A percentile compares a stretch with the other conserved stretches of the same genome.
Evolutionary conservation across 2,888 invertebrate species (phyloP).

Genomic region (Rhorus exstirpatorius): DNA sequence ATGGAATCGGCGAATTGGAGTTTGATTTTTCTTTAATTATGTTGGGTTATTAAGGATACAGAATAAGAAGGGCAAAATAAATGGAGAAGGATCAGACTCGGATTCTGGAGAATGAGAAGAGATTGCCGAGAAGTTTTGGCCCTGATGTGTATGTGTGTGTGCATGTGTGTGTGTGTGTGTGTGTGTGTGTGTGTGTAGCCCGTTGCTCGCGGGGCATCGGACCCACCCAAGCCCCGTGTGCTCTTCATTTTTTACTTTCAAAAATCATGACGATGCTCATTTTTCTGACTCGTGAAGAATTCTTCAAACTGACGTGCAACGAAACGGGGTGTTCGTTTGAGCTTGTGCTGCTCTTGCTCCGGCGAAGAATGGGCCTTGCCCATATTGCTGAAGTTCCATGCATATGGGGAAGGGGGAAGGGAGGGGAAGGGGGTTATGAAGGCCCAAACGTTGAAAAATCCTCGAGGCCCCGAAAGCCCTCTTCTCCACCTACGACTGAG

Average conservation of each 20-base stretch:
- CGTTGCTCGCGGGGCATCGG: constrained; percentile 62
- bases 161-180: neutral
- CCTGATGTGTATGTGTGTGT: constrained; percentile 21
- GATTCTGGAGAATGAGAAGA: constrained; percentile 61
- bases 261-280: constrained; percentile 86
- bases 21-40: constrained; percentile 44
- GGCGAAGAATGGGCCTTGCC: constrained; percentile 64
- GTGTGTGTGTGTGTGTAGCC: neutral
- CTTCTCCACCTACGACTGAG: constrained; percentile 77
- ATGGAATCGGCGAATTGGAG: constrained; percentile 51
- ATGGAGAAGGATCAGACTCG: constrained; percentile 27
- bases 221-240: constrained; percentile 65
- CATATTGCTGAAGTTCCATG: constrained; percentile 41
- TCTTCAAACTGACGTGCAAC: constrained; percentile 85
- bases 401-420: constrained; percentile 31
- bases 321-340: constrained; percentile 77
- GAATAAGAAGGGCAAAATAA: constrained; percentile 20
- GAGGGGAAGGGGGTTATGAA: neutral
- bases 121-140: constrained; percentile 56
- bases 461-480: constrained; percentile 76
- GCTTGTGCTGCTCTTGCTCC: constrained; percentile 55
- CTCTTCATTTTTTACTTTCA: constrained; percentile 86
- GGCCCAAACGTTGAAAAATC: constrained; percentile 58
- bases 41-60: constrained; percentile 45
- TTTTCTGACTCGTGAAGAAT: constrained; percentile 86